These are phyloP conservation scores for Enteromius thamalakanensis DNA, from an alignment of 2,797 vertebrate genomes.

Conservation along the genomic window DNA sequence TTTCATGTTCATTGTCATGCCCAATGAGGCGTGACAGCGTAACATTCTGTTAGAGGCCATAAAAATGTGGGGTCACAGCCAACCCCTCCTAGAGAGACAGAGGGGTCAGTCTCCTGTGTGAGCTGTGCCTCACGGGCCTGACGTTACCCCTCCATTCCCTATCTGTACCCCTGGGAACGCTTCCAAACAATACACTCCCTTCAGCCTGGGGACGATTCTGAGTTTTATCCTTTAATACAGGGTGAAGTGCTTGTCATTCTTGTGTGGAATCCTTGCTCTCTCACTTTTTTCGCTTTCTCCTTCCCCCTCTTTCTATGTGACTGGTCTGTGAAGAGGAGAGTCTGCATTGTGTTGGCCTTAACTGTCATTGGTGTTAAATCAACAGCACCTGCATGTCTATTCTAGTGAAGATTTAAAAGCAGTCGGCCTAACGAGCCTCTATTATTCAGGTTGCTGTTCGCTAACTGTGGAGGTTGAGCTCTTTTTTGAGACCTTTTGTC, in stretches of 20 bases:
- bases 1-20: conserved; percentile 72
- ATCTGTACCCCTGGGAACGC: conserved; percentile 49
- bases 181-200: conserved; percentile 55
- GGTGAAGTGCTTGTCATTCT: conserved; percentile 53
- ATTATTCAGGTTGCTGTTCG: conserved; percentile 6
- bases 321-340: conserved; percentile 34
- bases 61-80: conserved; percentile 76
- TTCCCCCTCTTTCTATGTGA: conserved; percentile 28
- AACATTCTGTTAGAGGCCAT: conserved; percentile 71
- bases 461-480: conserved; percentile 39
- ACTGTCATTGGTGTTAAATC: conserved; percentile 51
- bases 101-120: conserved; percentile 50
- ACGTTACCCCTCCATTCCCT: conserved; percentile 24
- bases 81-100: conserved; percentile 42
- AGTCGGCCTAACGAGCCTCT: conserved; percentile 25
- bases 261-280: conserved; percentile 30
- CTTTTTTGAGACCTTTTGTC: conserved; percentile 31
- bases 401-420: conserved; percentile 43
- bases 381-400: conserved; percentile 48
- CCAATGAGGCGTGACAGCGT: conserved; percentile 75
- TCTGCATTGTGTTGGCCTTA: conserved; percentile 30
- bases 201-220: conserved; percentile 43
- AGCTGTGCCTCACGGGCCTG: conserved; percentile 43
- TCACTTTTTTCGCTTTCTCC: not conserved
- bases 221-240: conserved; percentile 43